These are phyloP conservation scores for Lagodon rhomboides DNA, from an alignment of 2,797 vertebrate species.

Conservation along the genomic window DNA sequence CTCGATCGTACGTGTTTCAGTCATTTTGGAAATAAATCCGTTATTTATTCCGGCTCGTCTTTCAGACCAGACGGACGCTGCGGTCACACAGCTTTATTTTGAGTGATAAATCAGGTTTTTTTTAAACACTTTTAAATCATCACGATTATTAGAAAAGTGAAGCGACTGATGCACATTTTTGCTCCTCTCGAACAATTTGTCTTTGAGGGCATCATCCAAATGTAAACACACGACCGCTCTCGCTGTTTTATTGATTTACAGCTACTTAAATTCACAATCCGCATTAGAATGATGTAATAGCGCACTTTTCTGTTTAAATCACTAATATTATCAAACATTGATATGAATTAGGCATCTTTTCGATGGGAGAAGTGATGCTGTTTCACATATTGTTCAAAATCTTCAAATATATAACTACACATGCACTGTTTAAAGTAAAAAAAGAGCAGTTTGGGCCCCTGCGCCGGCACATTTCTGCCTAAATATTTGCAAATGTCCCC, in stretches of 20 bases:
- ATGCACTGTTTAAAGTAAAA: neutral
- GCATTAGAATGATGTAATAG: neutral
- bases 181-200: neutral
- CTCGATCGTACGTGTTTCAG: neutral
- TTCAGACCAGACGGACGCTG: neutral
- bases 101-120: neutral
- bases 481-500: conserved; percentile 20
- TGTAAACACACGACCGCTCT: neutral
- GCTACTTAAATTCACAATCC: neutral
- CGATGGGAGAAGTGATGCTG: neutral
- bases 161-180: neutral
- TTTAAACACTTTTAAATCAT: neutral
- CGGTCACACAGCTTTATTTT: neutral
- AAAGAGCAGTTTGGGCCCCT: neutral
- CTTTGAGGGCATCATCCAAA: neutral
- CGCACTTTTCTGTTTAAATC: neutral
- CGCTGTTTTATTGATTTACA: neutral
- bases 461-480: neutral
- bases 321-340: neutral
- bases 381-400: neutral
- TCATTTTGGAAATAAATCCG: neutral
- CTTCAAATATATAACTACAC: neutral
- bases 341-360: neutral
- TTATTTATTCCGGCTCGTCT: neutral
- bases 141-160: neutral